phyloP scores from a whole-genome alignment of 2,113 vertebrate genomes.

The Rhinolophus ferrumequinum region DNA sequence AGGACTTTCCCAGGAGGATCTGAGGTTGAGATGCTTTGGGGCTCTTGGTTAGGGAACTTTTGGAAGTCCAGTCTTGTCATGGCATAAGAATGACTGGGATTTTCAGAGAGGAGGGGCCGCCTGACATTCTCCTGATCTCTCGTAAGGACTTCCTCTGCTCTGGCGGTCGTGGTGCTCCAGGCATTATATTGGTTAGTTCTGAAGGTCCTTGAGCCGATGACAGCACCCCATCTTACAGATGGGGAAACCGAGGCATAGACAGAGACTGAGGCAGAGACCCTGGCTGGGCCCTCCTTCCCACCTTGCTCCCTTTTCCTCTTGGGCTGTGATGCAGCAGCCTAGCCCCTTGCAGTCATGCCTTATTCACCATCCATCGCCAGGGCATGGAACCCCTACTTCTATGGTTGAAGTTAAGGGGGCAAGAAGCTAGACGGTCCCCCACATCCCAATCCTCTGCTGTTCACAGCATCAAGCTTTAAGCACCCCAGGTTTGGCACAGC shows the following conservation, averaged over 20 bases:
- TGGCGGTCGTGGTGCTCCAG: accelerated
- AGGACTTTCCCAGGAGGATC: not conserved
- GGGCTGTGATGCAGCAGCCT: not conserved
- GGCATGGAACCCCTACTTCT: not conserved
- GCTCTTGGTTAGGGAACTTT: not conserved
- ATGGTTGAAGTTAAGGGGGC: not conserved
- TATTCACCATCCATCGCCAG: not conserved
- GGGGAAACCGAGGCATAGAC: not conserved
- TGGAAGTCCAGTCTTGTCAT: not conserved
- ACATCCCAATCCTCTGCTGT: not conserved
- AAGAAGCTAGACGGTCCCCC: not conserved
- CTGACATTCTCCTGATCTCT: not conserved
- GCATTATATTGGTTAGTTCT: accelerated
- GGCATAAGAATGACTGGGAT: not conserved
- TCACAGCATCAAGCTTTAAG: not conserved
- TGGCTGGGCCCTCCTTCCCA: no score
- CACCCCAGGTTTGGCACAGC: not conserved
- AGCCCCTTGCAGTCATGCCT: not conserved
- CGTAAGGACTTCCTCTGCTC: not conserved
- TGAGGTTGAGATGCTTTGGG: not conserved
- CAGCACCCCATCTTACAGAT: no score
- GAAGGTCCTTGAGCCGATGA: not conserved
- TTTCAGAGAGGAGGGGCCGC: not conserved
- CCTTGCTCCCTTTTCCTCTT: not conserved
- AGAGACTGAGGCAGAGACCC: not conserved